These are phyloP conservation scores for Bedellia somnulentella DNA, from an alignment of 2,888 invertebrate species.

Conservation along the genomic window DNA sequence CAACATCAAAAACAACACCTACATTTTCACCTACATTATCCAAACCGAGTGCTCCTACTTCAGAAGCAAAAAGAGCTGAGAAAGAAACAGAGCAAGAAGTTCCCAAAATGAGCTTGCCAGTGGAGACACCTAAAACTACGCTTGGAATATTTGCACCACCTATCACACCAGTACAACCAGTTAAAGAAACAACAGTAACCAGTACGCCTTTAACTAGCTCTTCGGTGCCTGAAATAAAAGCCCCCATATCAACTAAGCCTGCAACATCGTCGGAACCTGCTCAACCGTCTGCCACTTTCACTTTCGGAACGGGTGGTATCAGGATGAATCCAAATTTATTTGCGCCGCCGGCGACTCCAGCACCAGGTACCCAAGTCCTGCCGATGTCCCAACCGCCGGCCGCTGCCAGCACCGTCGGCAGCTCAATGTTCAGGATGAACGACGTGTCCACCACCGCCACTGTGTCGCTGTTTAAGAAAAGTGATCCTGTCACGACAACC, in stretches of 20 bases:
- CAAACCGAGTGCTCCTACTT: not conserved
- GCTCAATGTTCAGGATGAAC: constrained; percentile 9
- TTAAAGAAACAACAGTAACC: not conserved
- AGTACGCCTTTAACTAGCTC: not conserved
- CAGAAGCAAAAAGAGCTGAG: not conserved
- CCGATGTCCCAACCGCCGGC: constrained; percentile 10
- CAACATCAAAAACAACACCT: not conserved
- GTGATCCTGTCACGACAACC: constrained; percentile 13
- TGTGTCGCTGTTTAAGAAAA: constrained; percentile 18
- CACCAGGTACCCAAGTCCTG: too few relatives aligned
- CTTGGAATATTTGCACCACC: not conserved
- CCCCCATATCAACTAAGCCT: constrained; percentile 9
- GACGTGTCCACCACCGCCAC: constrained; percentile 10
- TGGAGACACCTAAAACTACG: not conserved
- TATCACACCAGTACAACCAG: not conserved
- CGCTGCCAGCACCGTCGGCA: constrained; percentile 2
- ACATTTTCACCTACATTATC: too few relatives aligned
- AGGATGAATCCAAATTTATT: constrained; percentile 15
- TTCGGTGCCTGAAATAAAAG: not conserved
- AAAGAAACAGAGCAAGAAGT: constrained; percentile 1
- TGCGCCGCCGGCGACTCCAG: constrained; percentile 11
- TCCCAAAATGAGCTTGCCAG: not conserved
- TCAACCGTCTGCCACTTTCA: constrained; percentile 14
- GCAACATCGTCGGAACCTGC: constrained; percentile 10
- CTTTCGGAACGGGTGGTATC: constrained; percentile 12